Evolutionary conservation across 2,113 vertebrate species (phyloP).

Genomic region (Gymnogyps californianus): DNA sequence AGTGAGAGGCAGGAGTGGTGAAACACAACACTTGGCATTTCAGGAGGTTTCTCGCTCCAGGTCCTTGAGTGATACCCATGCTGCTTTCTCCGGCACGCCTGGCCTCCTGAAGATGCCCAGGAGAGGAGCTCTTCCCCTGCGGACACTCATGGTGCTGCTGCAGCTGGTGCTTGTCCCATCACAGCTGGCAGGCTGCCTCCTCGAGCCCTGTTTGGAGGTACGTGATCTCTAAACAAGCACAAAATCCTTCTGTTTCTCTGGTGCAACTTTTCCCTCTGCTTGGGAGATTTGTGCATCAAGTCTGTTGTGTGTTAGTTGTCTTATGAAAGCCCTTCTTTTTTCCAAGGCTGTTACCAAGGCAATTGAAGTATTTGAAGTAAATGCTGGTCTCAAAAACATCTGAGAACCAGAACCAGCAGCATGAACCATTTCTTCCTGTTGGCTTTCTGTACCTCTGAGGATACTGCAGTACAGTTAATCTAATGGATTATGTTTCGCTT

Average conservation of each 20-base stretch:
- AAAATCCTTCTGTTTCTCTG: not conserved
- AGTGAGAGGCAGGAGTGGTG: not conserved
- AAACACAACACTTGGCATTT: not conserved
- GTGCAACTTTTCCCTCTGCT: not conserved
- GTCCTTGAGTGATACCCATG: not conserved
- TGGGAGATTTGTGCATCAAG: not conserved
- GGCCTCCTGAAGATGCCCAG: conserved; percentile 37
- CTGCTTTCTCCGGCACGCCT: not conserved
- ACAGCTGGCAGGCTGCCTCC: not conserved
- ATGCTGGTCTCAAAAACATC: not conserved
- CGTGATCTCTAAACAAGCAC: not conserved
- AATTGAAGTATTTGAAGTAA: not conserved
- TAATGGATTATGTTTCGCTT: not conserved
- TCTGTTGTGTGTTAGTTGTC: not conserved
- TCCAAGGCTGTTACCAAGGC: not conserved
- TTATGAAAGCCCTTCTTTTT: not conserved
- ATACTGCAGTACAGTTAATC: not conserved
- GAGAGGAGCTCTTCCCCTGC: not conserved
- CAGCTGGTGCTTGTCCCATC: not conserved
- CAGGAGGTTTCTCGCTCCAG: not conserved
- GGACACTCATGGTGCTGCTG: not conserved
- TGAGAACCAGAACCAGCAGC: not conserved
- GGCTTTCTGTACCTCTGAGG: not conserved
- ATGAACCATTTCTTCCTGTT: not conserved
- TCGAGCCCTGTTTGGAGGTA: conserved; percentile 70